Evolutionary conservation across 2,888 invertebrate genomes (phyloP), one percentile per base, ranked within the genome.

Genomic region (Phortica magna): DNA sequence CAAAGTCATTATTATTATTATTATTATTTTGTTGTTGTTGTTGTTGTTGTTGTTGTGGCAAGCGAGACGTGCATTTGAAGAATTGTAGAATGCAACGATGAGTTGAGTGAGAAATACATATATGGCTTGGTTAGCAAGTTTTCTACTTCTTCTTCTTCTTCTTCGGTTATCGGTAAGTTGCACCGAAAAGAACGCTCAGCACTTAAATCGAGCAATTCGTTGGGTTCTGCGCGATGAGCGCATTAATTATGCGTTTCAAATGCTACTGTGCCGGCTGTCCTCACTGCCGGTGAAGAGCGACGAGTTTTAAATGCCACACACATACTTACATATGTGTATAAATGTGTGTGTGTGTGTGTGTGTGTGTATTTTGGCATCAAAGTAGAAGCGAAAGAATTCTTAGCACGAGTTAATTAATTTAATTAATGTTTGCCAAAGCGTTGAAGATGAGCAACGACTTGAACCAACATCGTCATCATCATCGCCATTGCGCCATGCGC

Each of bases 391-490:
- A 59, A 59, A 59, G 83, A 77, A 81, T 84, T 82, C 88, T 86
- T 88, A 87, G 85, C 85, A 85, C 85, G 85, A 88, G 88, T 86
- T 85, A 85, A 85, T 85, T 85, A 88, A 85, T 85, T 85, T 85
- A 85, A 85, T 85, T 86, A 85, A 85, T 86, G 88, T 88, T 88
- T 86, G 81, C 77, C 78, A 81, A 84, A 82, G 84, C 82, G 84
- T 83, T 82, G 85, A 75, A 79, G 80, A 79, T 79, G 83, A 83
- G 83, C 81, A 78, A 17, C 31, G 41, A 53, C 72, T 59, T 59
- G 41, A 41, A 14, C 9, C 14, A 12, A 43, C 43, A 10, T 43
- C 43, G 43, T 14, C 48, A 7, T 14, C 48, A 48, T 48, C 48
- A 14, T 48, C 48, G 14, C 10, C 48, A 48, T 48, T 48, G 48